phyloP scores from a whole-genome alignment of 2,797 vertebrate genomes.

The Chelonia mydas region DNA sequence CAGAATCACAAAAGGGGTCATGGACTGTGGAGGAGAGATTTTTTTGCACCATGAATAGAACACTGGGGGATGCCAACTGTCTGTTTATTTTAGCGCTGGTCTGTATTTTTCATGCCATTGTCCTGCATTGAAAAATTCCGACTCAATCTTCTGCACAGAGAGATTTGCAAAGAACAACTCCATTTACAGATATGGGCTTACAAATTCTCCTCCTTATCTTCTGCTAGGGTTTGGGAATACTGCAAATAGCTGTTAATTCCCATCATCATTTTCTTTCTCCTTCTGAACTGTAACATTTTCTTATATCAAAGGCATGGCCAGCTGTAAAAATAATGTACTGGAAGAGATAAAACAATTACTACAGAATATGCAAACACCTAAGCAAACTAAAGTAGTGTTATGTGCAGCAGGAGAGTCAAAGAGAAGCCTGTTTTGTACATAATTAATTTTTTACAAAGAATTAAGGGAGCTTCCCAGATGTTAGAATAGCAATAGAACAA shows the following conservation, averaged over 20 bases:
- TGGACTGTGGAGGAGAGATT: fast-evolving
- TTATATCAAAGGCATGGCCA: slow-evolving; percentile 48
- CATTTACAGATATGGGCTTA: neutral
- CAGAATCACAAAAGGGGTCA: neutral
- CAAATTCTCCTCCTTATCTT: no score
- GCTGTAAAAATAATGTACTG: slow-evolving; percentile 74
- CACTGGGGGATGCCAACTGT: neutral
- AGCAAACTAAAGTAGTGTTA: neutral
- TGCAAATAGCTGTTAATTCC: neutral
- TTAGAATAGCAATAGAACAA: slow-evolving; percentile 39
- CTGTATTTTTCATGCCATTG: fast-evolving
- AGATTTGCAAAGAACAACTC: neutral
- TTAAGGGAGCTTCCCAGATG: slow-evolving; percentile 30
- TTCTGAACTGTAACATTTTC: neutral
- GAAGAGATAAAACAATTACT: neutral
- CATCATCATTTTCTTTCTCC: neutral
- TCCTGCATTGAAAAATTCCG: neutral
- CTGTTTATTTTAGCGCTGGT: neutral
- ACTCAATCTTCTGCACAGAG: fast-evolving
- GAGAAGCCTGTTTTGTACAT: neutral
- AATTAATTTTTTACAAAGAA: slow-evolving; percentile 44
- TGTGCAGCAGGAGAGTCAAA: neutral
- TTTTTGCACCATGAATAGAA: neutral
- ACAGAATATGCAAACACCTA: slow-evolving; percentile 27
- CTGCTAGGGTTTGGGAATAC: neutral